Conservation (phyloP, 37 sponge, comb jelly and placozoan species). For the Halisarca cf. caerulea region DNA sequence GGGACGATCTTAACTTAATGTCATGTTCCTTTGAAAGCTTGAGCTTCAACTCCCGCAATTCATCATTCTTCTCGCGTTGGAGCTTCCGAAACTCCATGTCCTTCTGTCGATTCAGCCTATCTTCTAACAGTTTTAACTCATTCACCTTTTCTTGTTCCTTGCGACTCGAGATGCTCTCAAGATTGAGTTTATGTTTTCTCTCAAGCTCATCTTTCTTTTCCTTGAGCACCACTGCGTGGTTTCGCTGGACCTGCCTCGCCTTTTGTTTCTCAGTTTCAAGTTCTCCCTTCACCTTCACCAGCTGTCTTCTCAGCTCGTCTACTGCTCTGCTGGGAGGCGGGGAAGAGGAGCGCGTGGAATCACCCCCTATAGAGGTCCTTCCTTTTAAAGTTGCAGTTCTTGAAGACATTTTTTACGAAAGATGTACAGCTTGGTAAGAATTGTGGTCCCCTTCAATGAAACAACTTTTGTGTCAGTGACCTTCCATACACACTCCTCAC, state of each 20-base stretch:
- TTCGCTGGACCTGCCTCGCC: constrained; percentile 19
- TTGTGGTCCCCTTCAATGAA: too few species aligned
- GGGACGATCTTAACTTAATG: constrained; percentile 28
- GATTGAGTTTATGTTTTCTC: constrained; percentile 29
- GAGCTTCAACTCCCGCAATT: constrained; percentile 44
- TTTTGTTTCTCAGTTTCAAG: constrained; percentile 66
- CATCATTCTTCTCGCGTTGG: constrained; percentile 59
- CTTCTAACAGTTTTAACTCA: constrained; percentile 62
- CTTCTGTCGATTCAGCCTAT: constrained; percentile 46
- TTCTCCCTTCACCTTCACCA: constrained; percentile 41
- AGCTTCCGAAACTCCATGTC: constrained; percentile 43
- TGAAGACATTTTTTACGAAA: too few species aligned
- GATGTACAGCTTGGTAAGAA: too few species aligned
- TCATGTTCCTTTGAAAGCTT: constrained; percentile 49
- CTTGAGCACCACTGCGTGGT: constrained; percentile 46
- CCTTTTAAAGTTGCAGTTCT: too few species aligned
- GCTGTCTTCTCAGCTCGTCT: constrained; percentile 61
- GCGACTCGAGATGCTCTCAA: constrained; percentile 34
- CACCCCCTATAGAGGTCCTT: neutral
- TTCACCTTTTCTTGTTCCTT: constrained; percentile 60
- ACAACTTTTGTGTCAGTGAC: too few species aligned
- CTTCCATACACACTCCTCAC: too few species aligned
- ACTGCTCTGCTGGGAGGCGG: constrained; percentile 52
- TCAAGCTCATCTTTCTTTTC: constrained; percentile 53
- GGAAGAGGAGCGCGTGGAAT: neutral